A percentile compares a stretch with the other conserved stretches of the same genome.
Evolutionary conservation across 2,113 vertebrate genomes (phyloP).

Genomic region (Rhombomys opimus): DNA sequence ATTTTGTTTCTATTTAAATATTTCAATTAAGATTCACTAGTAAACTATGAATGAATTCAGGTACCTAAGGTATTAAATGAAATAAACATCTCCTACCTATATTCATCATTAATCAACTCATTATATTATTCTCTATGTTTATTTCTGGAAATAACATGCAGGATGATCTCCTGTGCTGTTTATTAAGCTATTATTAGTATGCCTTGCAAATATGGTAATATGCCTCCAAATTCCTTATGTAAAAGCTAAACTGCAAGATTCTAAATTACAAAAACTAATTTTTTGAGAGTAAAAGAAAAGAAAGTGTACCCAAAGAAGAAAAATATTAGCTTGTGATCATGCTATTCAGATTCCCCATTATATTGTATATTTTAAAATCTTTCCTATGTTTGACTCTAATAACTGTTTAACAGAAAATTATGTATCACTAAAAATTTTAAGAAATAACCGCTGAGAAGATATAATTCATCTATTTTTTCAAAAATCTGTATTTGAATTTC

Average conservation of each 20-base stretch:
- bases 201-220: not conserved
- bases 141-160: not conserved
- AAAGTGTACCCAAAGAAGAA: not conserved
- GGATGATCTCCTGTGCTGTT: not conserved
- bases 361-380: not conserved
- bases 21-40: not conserved
- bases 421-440: not conserved
- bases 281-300: not conserved
- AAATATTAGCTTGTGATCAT: not conserved
- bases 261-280: not conserved
- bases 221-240: not conserved
- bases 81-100: not conserved
- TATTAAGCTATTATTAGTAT: not conserved
- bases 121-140: not conserved
- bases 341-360: not conserved
- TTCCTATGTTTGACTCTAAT: not conserved
- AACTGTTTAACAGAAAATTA: not conserved
- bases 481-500: not conserved
- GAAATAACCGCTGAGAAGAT: not conserved
- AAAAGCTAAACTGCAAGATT: slow-evolving; percentile 24
- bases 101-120: not conserved
- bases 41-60: not conserved
- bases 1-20: not conserved
- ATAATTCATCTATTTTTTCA: not conserved
- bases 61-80: not conserved